Evolutionary conservation across 2,797 vertebrate genomes (phyloP).

Genomic region (Discoglossus pictus): DNA sequence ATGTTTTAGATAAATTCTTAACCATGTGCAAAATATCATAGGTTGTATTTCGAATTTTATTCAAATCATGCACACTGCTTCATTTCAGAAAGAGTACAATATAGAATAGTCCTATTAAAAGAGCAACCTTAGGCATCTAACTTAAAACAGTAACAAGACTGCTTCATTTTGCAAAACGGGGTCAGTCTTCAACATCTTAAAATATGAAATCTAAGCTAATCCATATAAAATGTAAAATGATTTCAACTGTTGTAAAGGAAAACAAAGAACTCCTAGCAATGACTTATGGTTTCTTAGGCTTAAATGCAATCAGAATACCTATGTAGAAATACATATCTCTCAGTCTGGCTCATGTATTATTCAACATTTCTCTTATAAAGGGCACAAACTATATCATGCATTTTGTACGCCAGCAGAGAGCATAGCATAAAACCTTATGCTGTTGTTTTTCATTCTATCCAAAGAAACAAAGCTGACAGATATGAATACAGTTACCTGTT

Average conservation of each 20-base stretch:
- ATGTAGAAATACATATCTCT: constrained; percentile 26
- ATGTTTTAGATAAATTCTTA: too few species aligned
- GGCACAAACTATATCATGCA: constrained; percentile 17
- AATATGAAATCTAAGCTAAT: constrained; percentile 19
- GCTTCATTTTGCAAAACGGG: constrained; percentile 18
- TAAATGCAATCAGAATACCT: constrained; percentile 32
- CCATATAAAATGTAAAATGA: constrained; percentile 25
- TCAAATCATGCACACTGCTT: neutral
- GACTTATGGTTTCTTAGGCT: constrained; percentile 2
- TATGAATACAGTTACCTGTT: too few species aligned
- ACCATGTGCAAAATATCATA: too few species aligned
- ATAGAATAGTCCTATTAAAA: neutral
- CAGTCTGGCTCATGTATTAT: constrained; percentile 29
- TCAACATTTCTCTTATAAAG: constrained; percentile 26
- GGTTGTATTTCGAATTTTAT: too few species aligned
- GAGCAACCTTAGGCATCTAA: constrained; percentile 12
- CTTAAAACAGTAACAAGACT: constrained; percentile 13
- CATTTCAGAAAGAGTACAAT: neutral
- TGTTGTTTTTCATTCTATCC: constrained; percentile 3
- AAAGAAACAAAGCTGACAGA: neutral
- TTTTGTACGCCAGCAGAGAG: constrained; percentile 25
- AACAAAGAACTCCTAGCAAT: constrained; percentile 12
- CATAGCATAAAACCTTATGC: neutral
- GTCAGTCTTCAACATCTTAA: constrained; percentile 11
- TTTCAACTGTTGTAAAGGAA: constrained; percentile 12